These are phyloP conservation scores for Nezara viridula DNA, from an alignment of 2,888 invertebrate genomes.

Conservation along the genomic window DNA sequence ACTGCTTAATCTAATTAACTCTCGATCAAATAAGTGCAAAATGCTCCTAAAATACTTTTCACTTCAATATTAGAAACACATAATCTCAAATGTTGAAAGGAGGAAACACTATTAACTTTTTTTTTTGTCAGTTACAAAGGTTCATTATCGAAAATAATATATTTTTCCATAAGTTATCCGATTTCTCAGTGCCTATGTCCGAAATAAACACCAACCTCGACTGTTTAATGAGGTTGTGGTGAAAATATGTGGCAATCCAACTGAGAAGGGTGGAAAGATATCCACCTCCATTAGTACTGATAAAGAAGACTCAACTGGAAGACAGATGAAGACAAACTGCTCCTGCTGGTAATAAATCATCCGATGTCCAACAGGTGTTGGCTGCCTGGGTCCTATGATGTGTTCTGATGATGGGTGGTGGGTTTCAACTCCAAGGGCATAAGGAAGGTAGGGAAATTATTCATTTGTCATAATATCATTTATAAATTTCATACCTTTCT, in stretches of 20 bases:
- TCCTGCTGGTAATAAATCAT: neutral
- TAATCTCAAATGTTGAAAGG: too few relatives aligned
- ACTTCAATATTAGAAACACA: too few relatives aligned
- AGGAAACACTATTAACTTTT: too few relatives aligned
- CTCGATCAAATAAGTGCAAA: too few relatives aligned
- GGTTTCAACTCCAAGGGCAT: neutral
- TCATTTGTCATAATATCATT: neutral
- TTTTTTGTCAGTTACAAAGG: too few relatives aligned
- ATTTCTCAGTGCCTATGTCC: neutral
- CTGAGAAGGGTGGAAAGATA: neutral
- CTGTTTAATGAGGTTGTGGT: neutral
- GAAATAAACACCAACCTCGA: neutral
- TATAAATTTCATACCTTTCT: neutral
- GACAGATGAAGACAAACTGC: conserved; percentile 40
- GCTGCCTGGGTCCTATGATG: neutral
- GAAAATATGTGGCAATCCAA: neutral
- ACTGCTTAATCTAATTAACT: too few relatives aligned
- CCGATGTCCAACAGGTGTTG: neutral
- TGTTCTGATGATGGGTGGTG: neutral
- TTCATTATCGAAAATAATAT: too few relatives aligned
- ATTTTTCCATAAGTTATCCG: too few relatives aligned
- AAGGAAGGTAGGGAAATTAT: neutral
- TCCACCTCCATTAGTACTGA: neutral
- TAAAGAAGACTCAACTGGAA: conserved; percentile 17
- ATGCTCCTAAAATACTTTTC: too few relatives aligned